These are phyloP conservation scores for Apodemus speciosus DNA, from an alignment of 2,113 vertebrate genomes.

Conservation along the genomic window DNA sequence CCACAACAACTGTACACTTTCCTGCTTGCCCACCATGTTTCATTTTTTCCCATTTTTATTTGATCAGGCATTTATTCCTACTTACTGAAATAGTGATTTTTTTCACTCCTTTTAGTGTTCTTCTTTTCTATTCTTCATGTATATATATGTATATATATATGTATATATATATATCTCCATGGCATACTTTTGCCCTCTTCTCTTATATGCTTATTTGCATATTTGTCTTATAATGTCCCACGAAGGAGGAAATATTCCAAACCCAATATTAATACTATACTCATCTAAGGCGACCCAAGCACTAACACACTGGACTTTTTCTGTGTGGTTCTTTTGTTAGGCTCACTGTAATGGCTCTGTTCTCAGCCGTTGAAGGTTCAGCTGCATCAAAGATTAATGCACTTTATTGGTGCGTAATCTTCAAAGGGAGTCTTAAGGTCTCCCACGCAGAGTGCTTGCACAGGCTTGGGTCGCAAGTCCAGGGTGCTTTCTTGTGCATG, in stretches of 20 bases:
- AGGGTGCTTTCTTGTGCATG: not conserved
- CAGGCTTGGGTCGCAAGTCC: slow-evolving; percentile 69
- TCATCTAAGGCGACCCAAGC: slow-evolving; percentile 2
- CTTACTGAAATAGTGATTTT: slow-evolving; percentile 30
- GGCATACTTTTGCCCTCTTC: not conserved
- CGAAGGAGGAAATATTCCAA: slow-evolving; percentile 17
- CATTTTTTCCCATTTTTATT: not conserved
- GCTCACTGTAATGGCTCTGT: slow-evolving; percentile 50
- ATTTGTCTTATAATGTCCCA: slow-evolving; percentile 19
- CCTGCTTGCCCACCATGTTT: not conserved
- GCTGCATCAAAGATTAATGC: slow-evolving; percentile 70
- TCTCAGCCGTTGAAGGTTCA: slow-evolving; percentile 63
- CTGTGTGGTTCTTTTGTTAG: slow-evolving; percentile 28
- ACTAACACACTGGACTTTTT: slow-evolving; percentile 21
- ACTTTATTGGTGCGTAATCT: slow-evolving; percentile 78
- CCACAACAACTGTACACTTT: not conserved
- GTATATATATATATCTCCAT: too few species aligned
- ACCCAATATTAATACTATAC: not conserved
- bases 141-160: too few species aligned
- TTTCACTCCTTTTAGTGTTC: not conserved
- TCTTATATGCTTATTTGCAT: slow-evolving; percentile 9
- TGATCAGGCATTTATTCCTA: not conserved
- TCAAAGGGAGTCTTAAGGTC: slow-evolving; percentile 77
- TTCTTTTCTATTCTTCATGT: not conserved
- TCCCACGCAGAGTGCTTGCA: slow-evolving; percentile 7